Base-by-base conservation (phyloP, 1,140 invertebrate genomes). In the Pseudomyrmex sp. region DNA sequence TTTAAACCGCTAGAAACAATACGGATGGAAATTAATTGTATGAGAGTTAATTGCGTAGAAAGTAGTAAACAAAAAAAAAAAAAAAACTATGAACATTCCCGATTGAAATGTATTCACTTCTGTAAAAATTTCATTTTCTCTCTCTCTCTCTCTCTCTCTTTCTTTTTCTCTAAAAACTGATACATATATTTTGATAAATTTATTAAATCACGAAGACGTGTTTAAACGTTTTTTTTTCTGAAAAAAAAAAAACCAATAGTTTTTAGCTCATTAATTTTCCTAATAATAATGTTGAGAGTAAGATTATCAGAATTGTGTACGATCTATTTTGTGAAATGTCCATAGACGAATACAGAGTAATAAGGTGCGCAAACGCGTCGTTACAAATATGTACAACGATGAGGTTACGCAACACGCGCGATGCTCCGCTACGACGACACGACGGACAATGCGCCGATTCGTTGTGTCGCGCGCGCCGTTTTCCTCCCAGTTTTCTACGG, bases 1-100 rank as follows among this genome's bases (percentile, higher is more conserved):
- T 59, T 35, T 48, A 58, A 70, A 79, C 18, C 74, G 48, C n/a
- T 77, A 70, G 59, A 80, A 80, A 50, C 50, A 72, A 48, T 48
- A 80, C 20, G 35, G 63, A 68, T 12, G 54, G 44, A 35, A 70
- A 72, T 59, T 7, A 70, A 23, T 80, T 20, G 23, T n/a, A 68
- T 15, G 54, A 12, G 52, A 18, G 15, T 5, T 35, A 61, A 58
- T 76, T 48, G 48, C 44, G 59, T n/a, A 2, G n/a, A 48, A 13
- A 0, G 26, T 52, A 76, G 13, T 1, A 54, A 65, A 46, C 20
- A 13, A 35, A 23, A 44, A 12, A 13, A 44, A 18, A 18, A 58
- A 44, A 18, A 15, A 54, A n/a, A 13, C 62, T 26, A 26, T 75
- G 13, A 62, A 62, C 56, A 48, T 63, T 46, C 44, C 7, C 1